Evolutionary conservation across 2,797 vertebrate genomes (phyloP).

Genomic region (Ceryle rudis): DNA sequence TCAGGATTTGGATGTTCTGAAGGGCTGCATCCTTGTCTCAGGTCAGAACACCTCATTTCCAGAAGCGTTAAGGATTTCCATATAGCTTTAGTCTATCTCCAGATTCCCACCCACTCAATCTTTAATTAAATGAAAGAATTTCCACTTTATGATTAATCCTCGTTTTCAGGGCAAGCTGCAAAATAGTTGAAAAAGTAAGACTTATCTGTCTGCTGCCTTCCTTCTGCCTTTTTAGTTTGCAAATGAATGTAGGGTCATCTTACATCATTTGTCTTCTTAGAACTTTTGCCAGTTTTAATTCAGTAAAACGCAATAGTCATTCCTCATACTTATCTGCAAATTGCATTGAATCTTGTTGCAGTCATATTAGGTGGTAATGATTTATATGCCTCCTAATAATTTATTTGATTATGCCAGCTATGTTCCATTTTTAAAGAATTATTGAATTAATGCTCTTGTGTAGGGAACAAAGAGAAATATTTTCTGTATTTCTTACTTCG

Average conservation of each 20-base stretch:
- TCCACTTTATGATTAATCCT: slow-evolving; percentile 67
- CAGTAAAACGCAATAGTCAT: slow-evolving; percentile 79
- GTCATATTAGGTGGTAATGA: slow-evolving; percentile 78
- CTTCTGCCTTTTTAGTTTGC: slow-evolving; percentile 70
- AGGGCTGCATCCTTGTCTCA: neutral
- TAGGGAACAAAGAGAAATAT: slow-evolving; percentile 70
- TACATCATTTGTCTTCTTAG: slow-evolving; percentile 83
- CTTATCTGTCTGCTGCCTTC: slow-evolving; percentile 64
- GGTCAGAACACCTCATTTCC: neutral
- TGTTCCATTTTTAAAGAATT: slow-evolving; percentile 74
- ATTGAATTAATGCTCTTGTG: slow-evolving; percentile 69
- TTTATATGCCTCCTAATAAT: slow-evolving; percentile 81
- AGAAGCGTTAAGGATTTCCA: neutral
- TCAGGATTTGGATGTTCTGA: neutral
- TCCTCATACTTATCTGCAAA: slow-evolving; percentile 84
- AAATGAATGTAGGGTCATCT: slow-evolving; percentile 63
- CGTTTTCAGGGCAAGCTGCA: slow-evolving; percentile 47
- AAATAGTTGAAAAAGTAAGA: slow-evolving; percentile 61
- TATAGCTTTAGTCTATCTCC: neutral
- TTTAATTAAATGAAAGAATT: slow-evolving; percentile 68
- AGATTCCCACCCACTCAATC: slow-evolving; percentile 37
- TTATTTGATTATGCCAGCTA: slow-evolving; percentile 80
- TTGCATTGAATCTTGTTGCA: slow-evolving; percentile 80
- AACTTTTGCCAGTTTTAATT: slow-evolving; percentile 84
- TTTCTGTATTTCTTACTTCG: slow-evolving; percentile 44